Conservation (phyloP, 2,888 invertebrate species). For the Desoria tigrina region DNA sequence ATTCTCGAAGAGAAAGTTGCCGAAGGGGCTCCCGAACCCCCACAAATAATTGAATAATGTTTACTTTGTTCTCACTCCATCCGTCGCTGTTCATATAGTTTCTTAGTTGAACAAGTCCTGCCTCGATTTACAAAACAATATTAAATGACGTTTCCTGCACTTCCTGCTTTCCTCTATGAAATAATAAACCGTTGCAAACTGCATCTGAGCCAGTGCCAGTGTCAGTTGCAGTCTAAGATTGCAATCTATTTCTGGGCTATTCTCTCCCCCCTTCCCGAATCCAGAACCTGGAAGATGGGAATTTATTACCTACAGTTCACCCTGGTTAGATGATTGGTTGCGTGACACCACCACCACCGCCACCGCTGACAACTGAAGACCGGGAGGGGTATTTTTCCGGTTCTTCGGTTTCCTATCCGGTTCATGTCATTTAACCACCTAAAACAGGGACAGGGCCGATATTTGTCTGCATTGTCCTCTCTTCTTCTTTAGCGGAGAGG, state of each 20-base stretch:
- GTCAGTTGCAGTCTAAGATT: too few species aligned
- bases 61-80: not conserved
- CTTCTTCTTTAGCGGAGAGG: not conserved
- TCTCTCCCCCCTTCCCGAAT: constrained; percentile 2
- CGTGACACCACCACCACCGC: constrained; percentile 7
- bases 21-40: not conserved
- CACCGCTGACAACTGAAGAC: constrained; percentile 5
- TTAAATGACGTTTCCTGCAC: too few species aligned
- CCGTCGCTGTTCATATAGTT: too few species aligned
- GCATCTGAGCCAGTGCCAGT: too few species aligned
- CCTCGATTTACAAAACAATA: too few species aligned
- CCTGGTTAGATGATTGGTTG: constrained; percentile 17
- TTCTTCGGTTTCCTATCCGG: constrained; percentile 11
- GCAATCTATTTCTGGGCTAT: not conserved
- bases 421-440: too few species aligned
- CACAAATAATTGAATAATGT: constrained; percentile 16
- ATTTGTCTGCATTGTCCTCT: not conserved
- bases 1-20: not conserved
- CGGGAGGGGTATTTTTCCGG: constrained; percentile 9
- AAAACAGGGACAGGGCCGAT: too few species aligned
- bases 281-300: not conserved
- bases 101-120: too few species aligned
- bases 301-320: constrained; percentile 9
- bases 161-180: too few species aligned
- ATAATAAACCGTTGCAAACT: too few species aligned